Base-by-base conservation (phyloP, 2,888 invertebrate genomes). In the Lepidocyrtinus sp. region DNA sequence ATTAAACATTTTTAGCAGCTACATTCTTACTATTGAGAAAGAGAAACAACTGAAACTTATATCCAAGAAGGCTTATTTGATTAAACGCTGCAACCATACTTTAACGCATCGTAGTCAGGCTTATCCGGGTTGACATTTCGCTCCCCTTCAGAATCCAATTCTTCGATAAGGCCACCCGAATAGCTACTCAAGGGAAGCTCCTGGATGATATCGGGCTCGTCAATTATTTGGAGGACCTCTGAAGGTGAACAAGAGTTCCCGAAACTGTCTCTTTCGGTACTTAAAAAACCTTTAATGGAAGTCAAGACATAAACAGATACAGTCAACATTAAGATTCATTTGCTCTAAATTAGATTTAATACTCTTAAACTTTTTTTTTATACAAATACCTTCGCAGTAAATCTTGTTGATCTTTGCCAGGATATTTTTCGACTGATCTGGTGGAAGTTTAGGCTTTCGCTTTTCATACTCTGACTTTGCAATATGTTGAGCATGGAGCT, bases 91-190 rank as follows among this genome's bases (percentile, higher is more conserved):
- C 36, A 36, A 1, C 0, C 27, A 36, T 76, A 76, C 76, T 76
- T 76, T 21, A 76, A 65, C 17, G 76, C 64, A 17, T 76, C 76
- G 12, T 76, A 76, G 45, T 76, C 76, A 7, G 76, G 76, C 59
- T 71, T 76, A 19, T 76, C 76, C 27, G 76, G 76, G 71, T 71
- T 76, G 2, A 61, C 45, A 21, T 65, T 71, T 55, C 76, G 26
- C 27, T 71, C 76, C 12, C 71, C 76, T 21, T 76, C 76, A 2
- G 65, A 25, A 59, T 76, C 76, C 27, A 71, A 24, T 45, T 76
- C 76, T 64, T 76, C 76, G 12, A 76, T 36, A n/a, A 46, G 71
- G 2, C 70, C 76, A 24, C 76, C 76, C 0, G 64, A 59, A 21
- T 36, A 71, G 19, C 36, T 71, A 5, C 65, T 65, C 1, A 76